phyloP scores from a whole-genome alignment of 2,797 vertebrate species.

The Crypturellus tataupa region DNA sequence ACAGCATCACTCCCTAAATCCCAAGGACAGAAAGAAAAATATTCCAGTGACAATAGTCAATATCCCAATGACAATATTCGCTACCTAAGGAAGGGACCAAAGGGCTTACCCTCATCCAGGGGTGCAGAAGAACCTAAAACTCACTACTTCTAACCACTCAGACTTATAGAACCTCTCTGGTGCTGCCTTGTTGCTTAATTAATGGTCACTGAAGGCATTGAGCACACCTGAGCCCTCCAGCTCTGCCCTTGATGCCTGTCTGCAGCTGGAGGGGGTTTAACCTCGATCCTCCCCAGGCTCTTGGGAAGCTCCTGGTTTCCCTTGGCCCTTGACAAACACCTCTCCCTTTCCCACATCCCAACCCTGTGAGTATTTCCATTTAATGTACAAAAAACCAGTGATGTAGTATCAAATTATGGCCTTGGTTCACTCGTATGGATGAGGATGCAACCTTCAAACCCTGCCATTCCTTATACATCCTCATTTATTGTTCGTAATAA shows the following conservation, averaged over 20 bases:
- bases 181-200: neutral
- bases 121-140: neutral
- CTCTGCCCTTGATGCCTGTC: neutral
- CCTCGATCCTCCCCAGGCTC: neutral
- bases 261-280: neutral
- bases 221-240: neutral
- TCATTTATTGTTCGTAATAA: neutral
- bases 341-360: neutral
- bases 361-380: neutral
- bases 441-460: conserved; percentile 24
- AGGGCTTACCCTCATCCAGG: neutral
- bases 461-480: neutral
- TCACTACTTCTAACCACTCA: neutral
- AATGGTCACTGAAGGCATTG: neutral
- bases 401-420: neutral
- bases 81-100: neutral
- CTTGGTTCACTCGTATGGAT: neutral
- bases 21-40: neutral
- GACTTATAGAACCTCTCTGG: neutral
- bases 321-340: rapidly evolving
- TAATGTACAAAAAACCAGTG: neutral
- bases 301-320: neutral
- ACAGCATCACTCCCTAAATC: neutral
- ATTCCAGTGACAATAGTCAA: neutral
- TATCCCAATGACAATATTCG: neutral